Base-by-base conservation (phyloP, 2,888 invertebrate genomes). In the Hypena proboscidalis region DNA sequence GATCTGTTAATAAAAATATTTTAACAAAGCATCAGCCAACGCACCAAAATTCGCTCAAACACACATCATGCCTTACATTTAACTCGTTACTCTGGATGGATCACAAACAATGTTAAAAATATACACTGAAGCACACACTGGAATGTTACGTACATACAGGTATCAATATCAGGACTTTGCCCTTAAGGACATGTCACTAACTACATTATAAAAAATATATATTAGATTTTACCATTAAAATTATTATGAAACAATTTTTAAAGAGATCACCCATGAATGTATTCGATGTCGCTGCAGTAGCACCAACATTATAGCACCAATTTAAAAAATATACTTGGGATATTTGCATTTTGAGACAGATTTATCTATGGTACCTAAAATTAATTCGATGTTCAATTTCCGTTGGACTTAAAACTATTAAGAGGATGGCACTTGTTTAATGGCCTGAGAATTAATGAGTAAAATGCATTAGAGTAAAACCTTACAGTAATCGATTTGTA, bases 361-460 rank as follows among this genome's bases (percentile, higher is more conserved):
- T 61, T 54, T 66, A 61, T 54, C 63, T 37, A 58, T 48, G 54
- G 45, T 38, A 43, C 60, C 72, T 75, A 77, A 70, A 76, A 76
- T 63, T 77, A 78, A 82, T 74, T 80, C 79, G 80, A 73, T 83
- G 73, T 77, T 80, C 74, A 73, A 80, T 81, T 78, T 67, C 52
- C 78, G 74, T 80, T 83, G 80, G 75, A 83, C 87, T 85, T 89
- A 89, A 64, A 81, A 76, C 86, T 89, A 89, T 63, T 77, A 79
- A 87, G 82, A 85, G 85, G 85, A 90, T 90, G 90, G 90, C 90
- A 90, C 90, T 86, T 83, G 73, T 77, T 83, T 83, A 87, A 90
- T 90, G 90, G 90, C 90, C 90, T 89, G 89, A 88, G 85, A 90
- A 88, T 90, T 87, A 80, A 82, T 85, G 85, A 86, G 85, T 90